Base-by-base conservation (phyloP, 2,888 invertebrate genomes). In the Leptogaster cylindrica region DNA sequence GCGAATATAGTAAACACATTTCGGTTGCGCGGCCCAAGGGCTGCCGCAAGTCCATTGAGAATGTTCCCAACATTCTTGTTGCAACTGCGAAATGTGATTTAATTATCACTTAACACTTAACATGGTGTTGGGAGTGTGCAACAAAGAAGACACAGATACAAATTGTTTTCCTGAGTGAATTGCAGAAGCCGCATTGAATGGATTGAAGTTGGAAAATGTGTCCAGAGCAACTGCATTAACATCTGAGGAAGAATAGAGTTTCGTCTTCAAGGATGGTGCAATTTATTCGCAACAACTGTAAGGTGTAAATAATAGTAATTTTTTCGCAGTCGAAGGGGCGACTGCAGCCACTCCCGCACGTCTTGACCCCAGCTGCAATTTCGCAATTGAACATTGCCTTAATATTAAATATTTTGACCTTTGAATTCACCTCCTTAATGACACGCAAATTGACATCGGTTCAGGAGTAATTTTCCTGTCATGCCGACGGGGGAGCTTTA, bases 31-130 rank as follows among this genome's bases (percentile, higher is more conserved):
- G 16, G 16, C 12, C 16, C 18, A 33, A 25, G 27, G n/a, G 20
- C 20, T 52, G 31, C 16, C 52, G 52, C 52, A 52, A 52, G 7
- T 31, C 31, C 33, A 16, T 31, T 52, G 33, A 8, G 52, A 52
- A 28, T 18, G 31, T 52, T 52, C 52, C 52, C 52, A 52, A 52
- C 31, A 16, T 27, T 51, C n/a, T 52, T 52, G 52, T 52, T 31
- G 14, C 20, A 27, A 8, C 7, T 20, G 18, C 18, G 33, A 28
- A 52, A 28, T 16, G n/a, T n/a, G n/a, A 52, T 31, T 33, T 33
- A 52, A 52, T 52, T 52, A 52, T 20, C 52, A 18, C 20, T 52
- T 52, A 52, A 3, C 52, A 8, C 52, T 33, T 50, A 27, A 10
- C 23, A 46, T 23, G 46, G n/a, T n/a, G n/a, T n/a, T n/a, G n/a